These are phyloP conservation scores for Pristionchus japonicus DNA, from an alignment of 2,888 invertebrate species.

Conservation along the genomic window DNA sequence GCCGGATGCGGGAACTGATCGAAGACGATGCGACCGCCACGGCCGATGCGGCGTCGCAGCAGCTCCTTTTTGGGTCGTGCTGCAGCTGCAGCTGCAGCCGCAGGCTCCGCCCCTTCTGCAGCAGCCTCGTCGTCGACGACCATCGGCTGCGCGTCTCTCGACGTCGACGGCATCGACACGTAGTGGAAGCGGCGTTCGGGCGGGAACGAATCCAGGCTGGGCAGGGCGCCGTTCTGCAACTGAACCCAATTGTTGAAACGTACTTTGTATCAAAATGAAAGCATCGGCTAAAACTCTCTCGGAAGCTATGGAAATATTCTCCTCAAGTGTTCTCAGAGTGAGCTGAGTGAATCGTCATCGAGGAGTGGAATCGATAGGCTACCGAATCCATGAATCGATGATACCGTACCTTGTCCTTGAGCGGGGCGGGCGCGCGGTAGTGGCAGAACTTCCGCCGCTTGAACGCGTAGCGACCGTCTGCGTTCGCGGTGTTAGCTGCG, in stretches of 20 bases:
- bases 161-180: conserved; percentile 26
- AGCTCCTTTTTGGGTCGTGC: conserved; percentile 50
- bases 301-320: neutral
- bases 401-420: conserved; percentile 32
- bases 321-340: neutral
- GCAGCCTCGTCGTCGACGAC: neutral
- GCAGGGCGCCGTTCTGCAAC: neutral
- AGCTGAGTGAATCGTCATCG: neutral
- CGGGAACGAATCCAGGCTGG: neutral
- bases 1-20: conserved; percentile 50
- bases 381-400: neutral
- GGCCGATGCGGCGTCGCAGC: conserved; percentile 61
- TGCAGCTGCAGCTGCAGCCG: conserved; percentile 11
- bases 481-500: conserved; percentile 44
- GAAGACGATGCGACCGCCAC: conserved; percentile 63
- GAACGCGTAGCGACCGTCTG: conserved; percentile 64
- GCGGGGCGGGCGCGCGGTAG: conserved; percentile 52
- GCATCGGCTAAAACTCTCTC: neutral
- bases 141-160: neutral
- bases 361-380: neutral
- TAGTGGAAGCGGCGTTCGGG: conserved; percentile 42
- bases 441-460: conserved; percentile 61
- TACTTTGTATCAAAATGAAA: no score
- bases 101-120: neutral
- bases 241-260: neutral